Evolutionary conservation across 2,888 invertebrate species (phyloP).

Genomic region (Caradrina clavipalpis): DNA sequence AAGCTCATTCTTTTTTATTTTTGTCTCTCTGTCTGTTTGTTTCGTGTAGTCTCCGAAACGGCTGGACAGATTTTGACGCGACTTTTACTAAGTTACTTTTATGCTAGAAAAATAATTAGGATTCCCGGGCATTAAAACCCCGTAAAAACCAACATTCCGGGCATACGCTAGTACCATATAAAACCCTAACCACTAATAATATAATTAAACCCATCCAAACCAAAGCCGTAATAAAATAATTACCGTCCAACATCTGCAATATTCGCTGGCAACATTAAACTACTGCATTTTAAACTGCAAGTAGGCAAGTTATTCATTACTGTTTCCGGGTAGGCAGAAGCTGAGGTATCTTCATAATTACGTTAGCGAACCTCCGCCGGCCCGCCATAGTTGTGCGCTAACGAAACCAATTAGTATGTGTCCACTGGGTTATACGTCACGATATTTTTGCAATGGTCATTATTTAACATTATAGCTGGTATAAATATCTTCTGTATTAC

Average conservation of each 20-base stretch:
- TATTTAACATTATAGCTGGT: no score
- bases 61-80: no score
- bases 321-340: slow-evolving; percentile 56
- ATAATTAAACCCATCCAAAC: slow-evolving; percentile 4
- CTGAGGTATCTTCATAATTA: slow-evolving; percentile 76
- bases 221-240: slow-evolving; percentile 49
- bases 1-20: no score
- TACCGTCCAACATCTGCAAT: slow-evolving; percentile 23
- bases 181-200: slow-evolving; percentile 3
- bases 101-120: no score
- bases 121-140: no score
- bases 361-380: slow-evolving; percentile 68
- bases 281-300: slow-evolving; percentile 72
- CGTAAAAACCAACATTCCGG: neutral
- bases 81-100: no score
- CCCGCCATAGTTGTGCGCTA: slow-evolving; percentile 75
- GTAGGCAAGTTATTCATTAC: slow-evolving; percentile 71
- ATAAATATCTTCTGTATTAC: no score
- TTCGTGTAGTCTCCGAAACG: no score
- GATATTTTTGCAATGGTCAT: slow-evolving; percentile 30
- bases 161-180: no score
- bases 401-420: slow-evolving; percentile 84
- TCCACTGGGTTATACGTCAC: slow-evolving; percentile 69
- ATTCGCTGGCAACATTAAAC: slow-evolving; percentile 39
- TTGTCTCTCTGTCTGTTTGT: no score